phyloP scores from a whole-genome alignment of 2,113 vertebrate species.

The Ranitomeya imitator region DNA sequence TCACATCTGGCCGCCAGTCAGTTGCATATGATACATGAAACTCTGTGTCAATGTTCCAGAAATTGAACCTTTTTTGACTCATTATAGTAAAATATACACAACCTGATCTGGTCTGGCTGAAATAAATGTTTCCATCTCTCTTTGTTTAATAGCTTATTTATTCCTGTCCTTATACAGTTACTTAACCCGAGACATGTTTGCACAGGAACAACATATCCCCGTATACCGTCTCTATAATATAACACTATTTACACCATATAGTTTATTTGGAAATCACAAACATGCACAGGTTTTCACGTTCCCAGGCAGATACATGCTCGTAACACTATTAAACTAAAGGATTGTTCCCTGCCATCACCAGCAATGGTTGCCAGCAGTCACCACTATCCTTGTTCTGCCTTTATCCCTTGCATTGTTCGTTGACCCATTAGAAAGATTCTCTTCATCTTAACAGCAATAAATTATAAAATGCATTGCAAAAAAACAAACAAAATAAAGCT shows the following conservation, averaged over 20 bases:
- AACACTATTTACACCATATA: background rate
- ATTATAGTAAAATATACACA: too few species aligned
- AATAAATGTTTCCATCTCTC: background rate
- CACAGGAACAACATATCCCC: background rate
- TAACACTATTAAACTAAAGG: constrained; percentile 10
- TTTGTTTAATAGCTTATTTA: background rate
- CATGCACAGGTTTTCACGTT: constrained; percentile 41
- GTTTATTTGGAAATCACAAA: constrained; percentile 39
- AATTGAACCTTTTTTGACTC: background rate
- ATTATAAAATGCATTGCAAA: constrained; percentile 24
- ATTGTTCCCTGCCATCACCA: background rate
- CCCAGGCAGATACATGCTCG: constrained; percentile 18
- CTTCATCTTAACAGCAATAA: background rate
- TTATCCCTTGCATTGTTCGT: constrained; percentile 10
- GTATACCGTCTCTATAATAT: background rate
- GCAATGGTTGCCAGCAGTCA: background rate
- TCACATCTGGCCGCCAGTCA: background rate
- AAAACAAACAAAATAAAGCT: background rate
- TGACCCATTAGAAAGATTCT: background rate
- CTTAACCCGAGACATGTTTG: background rate
- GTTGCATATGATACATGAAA: constrained; percentile 1
- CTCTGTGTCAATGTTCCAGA: background rate
- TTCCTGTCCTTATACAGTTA: background rate
- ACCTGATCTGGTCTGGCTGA: background rate
- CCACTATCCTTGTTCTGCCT: background rate